A percentile compares a stretch with the other conserved stretches of the same genome.
These are phyloP conservation scores for Craterocephalus amniculus DNA, from an alignment of 2,797 vertebrate species.

Conservation along the genomic window DNA sequence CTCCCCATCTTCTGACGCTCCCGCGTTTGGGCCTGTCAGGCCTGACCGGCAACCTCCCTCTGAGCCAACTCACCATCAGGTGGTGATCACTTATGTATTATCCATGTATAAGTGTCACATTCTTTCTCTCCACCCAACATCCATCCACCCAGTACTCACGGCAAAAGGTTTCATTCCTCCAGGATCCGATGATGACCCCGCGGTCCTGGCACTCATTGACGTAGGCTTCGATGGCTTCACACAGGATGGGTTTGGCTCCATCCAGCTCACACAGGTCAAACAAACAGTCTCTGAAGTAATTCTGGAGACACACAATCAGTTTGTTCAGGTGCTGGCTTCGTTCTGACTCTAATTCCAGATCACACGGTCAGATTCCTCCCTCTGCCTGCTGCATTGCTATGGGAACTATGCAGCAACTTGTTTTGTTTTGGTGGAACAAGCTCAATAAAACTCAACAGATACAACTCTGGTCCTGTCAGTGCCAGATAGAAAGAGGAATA, in stretches of 20 bases:
- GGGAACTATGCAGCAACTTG: neutral
- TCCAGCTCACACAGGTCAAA: slow-evolving; percentile 83
- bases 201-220: slow-evolving; percentile 83
- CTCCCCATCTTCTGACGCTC: no score
- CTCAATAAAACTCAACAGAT: neutral
- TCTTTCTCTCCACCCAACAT: neutral
- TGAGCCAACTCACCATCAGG: no score
- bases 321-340: neutral
- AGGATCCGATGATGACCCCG: slow-evolving; percentile 72
- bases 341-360: neutral
- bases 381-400: no score
- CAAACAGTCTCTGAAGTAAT: slow-evolving; percentile 79
- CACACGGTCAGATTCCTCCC: no score
- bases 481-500: no score
- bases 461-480: no score
- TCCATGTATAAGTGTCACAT: no score
- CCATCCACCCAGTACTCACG: slow-evolving; percentile 57
- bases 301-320: slow-evolving; percentile 55
- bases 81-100: no score
- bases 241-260: slow-evolving; percentile 74
- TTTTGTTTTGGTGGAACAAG: neutral
- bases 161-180: slow-evolving; percentile 82
- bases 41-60: no score
- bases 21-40: no score
- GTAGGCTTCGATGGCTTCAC: slow-evolving; percentile 83